A percentile compares a stretch with the other conserved stretches of the same genome.
Evolutionary conservation across 1,140 invertebrate species (phyloP).

Genomic region (Rhopalosiphum maidis): DNA sequence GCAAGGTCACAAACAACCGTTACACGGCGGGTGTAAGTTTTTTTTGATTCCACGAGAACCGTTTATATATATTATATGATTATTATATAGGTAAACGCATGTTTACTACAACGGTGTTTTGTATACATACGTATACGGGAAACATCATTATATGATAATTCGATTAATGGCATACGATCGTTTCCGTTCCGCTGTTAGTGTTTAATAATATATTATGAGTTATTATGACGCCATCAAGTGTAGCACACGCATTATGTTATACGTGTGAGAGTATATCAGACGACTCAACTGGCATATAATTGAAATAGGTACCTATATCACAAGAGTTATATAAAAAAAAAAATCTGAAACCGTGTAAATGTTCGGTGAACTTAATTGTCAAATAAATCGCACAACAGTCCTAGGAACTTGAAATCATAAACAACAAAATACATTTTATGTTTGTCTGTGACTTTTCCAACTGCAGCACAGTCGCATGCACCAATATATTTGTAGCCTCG

Average conservation of each 20-base stretch:
- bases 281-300: background rate
- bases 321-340: background rate
- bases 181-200: background rate
- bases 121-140: background rate
- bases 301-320: background rate
- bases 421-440: background rate
- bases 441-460: background rate
- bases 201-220: conserved; percentile 30
- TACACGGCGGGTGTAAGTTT: background rate
- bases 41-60: background rate
- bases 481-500: background rate
- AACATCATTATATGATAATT: conserved; percentile 28
- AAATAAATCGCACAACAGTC: background rate
- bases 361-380: background rate
- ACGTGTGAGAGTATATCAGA: background rate
- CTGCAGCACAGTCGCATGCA: background rate
- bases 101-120: background rate
- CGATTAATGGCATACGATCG: background rate
- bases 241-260: background rate
- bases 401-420: background rate
- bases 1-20: conserved; percentile 21
- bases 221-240: background rate
- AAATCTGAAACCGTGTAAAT: background rate
- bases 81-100: background rate
- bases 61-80: background rate